Evolutionary conservation across 2,113 vertebrate genomes (phyloP).

Genomic region (Machaerirhynchus nigripectus): DNA sequence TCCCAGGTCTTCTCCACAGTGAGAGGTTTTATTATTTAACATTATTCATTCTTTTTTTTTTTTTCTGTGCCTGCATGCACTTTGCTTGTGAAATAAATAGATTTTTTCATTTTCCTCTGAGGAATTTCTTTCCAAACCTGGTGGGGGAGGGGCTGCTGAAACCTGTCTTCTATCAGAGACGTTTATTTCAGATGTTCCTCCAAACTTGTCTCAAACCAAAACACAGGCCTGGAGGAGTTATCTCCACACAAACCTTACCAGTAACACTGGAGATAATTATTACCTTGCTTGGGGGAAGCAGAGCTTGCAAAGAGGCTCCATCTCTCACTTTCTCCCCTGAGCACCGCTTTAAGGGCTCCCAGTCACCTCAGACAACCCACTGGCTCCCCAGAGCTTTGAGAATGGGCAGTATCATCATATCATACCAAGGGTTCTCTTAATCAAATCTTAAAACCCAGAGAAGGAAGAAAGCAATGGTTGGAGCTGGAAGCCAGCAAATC

Average conservation of each 20-base stretch:
- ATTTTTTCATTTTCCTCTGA: too few relatives aligned
- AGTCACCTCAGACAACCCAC: not conserved
- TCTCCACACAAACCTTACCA: not conserved
- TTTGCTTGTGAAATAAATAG: too few relatives aligned
- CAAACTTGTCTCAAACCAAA: too few relatives aligned
- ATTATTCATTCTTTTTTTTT: too few relatives aligned
- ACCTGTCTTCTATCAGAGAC: too few relatives aligned
- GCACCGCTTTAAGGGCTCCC: not conserved
- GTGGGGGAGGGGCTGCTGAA: too few relatives aligned
- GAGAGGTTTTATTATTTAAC: too few relatives aligned
- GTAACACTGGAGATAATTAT: not conserved
- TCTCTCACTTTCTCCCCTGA: not conserved
- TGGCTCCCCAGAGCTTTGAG: not conserved
- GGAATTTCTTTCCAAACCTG: too few relatives aligned
- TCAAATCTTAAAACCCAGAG: not conserved
- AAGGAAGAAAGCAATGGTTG: not conserved
- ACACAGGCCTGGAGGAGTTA: not conserved
- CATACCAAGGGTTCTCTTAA: not conserved
- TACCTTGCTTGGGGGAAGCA: not conserved
- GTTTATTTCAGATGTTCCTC: too few relatives aligned
- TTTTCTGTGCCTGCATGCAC: too few relatives aligned
- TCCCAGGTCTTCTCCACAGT: too few relatives aligned
- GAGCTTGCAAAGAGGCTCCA: not conserved
- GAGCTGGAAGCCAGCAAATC: not conserved
- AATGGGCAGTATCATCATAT: too few relatives aligned